These are phyloP conservation scores for Andricus curvator DNA, from an alignment of 2,888 invertebrate species.

Conservation along the genomic window DNA sequence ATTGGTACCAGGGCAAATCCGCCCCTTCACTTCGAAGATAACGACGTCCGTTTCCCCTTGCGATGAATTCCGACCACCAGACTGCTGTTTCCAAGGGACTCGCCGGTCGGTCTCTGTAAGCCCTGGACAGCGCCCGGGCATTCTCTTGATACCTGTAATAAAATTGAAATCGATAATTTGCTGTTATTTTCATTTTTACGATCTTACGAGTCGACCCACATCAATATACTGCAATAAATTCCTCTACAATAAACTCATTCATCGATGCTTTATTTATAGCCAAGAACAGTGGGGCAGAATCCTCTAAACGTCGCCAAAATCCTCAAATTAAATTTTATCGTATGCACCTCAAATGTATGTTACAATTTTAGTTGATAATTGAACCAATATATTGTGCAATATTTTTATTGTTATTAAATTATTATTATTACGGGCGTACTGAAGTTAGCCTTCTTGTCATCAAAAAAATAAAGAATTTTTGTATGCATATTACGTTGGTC, in stretches of 20 bases:
- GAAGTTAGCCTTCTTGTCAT: no score
- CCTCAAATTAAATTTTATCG: no score
- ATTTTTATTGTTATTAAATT: no score
- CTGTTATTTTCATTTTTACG: constrained; percentile 4
- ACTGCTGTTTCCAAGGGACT: constrained; percentile 82
- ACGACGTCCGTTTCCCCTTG: constrained; percentile 80
- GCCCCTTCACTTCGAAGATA: constrained; percentile 58
- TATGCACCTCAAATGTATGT: no score
- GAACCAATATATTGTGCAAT: no score
- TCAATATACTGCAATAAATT: neutral
- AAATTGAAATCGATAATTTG: constrained; percentile 46
- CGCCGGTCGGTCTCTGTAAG: constrained; percentile 81
- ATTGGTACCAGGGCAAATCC: constrained; percentile 62
- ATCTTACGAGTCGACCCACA: neutral
- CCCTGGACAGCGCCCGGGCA: constrained; percentile 78
- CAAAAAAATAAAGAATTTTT: no score
- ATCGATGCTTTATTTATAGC: neutral
- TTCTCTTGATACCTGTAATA: constrained; percentile 80
- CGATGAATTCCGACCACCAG: constrained; percentile 84
- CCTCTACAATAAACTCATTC: neutral
- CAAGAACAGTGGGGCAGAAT: neutral
- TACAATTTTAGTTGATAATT: no score
- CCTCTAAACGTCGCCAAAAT: no score
- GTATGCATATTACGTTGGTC: no score
- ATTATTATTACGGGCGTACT: no score